phyloP scores from a whole-genome alignment of 2,797 vertebrate species.

The Sebastes oblongus region DNA sequence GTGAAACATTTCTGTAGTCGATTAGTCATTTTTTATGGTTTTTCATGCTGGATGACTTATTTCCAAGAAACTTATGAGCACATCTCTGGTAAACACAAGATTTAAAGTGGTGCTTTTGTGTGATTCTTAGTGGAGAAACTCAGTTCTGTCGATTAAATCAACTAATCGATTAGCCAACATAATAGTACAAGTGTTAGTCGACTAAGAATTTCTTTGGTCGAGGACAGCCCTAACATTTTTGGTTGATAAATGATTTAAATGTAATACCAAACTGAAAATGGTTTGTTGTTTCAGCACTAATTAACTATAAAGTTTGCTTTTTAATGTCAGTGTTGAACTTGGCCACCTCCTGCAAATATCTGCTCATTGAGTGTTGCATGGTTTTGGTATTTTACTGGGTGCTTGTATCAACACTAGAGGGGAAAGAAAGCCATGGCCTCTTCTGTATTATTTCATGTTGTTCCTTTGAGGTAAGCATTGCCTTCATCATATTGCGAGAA shows the following conservation, averaged over 20 bases:
- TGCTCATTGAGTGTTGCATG: background rate
- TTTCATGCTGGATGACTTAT: no score
- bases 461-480: background rate
- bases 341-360: background rate
- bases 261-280: background rate
- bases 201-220: no score
- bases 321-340: background rate
- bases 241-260: background rate
- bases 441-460: background rate
- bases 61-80: no score
- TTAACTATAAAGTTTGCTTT: background rate
- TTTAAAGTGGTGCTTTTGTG: no score
- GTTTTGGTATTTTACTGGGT: background rate
- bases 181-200: no score
- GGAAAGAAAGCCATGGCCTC: background rate
- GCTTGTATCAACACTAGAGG: background rate
- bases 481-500: background rate
- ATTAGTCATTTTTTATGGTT: no score
- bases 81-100: no score
- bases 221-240: background rate
- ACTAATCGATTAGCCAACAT: no score
- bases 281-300: background rate
- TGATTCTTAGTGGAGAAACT: no score
- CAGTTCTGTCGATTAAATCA: no score
- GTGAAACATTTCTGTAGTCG: no score